Evolutionary conservation across 2,113 vertebrate species (phyloP).

Genomic region (Centropus unirufus): DNA sequence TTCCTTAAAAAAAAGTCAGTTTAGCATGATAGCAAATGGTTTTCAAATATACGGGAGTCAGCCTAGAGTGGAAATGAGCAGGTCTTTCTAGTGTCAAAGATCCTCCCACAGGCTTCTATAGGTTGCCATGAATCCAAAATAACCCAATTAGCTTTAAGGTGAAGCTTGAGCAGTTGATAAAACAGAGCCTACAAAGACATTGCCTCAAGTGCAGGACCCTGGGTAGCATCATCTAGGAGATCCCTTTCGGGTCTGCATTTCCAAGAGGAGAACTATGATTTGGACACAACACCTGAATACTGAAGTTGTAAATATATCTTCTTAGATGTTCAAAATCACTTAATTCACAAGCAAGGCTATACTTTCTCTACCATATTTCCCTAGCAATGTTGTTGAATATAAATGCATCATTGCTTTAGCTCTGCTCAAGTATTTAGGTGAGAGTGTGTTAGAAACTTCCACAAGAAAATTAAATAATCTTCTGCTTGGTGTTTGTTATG

Average conservation of each 20-base stretch:
- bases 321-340: background rate
- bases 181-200: background rate
- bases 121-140: background rate
- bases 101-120: background rate
- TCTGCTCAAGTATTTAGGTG: background rate
- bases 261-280: background rate
- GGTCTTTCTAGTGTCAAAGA: background rate
- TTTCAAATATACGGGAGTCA: background rate
- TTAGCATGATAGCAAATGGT: background rate
- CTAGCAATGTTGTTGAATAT: background rate
- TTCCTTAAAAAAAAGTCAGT: background rate
- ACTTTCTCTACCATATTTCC: background rate
- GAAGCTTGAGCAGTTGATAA: background rate
- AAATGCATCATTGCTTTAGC: background rate
- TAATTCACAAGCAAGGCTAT: background rate
- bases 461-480: background rate
- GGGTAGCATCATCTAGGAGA: background rate
- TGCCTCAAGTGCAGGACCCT: background rate
- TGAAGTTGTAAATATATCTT: background rate
- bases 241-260: background rate
- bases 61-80: background rate
- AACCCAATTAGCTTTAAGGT: background rate
- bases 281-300: background rate
- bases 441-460: background rate
- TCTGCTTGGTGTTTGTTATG: background rate